Evolutionary conservation across 2,113 vertebrate species (phyloP).

Genomic region (Cyprinus carpio): DNA sequence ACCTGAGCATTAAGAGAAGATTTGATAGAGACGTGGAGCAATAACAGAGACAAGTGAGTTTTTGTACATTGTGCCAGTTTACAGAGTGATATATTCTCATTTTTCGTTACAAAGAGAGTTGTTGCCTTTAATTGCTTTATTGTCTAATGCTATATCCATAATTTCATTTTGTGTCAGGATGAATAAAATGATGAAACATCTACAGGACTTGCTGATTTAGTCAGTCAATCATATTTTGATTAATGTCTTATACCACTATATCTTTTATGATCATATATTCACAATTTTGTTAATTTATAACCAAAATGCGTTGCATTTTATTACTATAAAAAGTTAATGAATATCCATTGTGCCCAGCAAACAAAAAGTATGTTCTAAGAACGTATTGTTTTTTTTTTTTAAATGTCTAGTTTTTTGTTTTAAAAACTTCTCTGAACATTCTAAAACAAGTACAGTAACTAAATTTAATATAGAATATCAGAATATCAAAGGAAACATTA

Average conservation of each 20-base stretch:
- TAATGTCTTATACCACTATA: background rate
- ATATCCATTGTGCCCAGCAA: background rate
- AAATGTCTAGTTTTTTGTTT: too few relatives aligned
- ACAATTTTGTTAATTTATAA: background rate
- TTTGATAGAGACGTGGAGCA: background rate
- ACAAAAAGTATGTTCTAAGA: background rate
- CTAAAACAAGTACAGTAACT: background rate
- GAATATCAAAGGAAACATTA: background rate
- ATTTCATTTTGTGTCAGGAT: background rate
- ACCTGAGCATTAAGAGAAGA: background rate
- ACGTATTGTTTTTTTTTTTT: too few relatives aligned
- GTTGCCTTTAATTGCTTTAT: background rate
- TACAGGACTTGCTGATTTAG: background rate
- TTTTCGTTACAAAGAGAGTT: background rate
- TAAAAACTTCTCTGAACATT: too few relatives aligned
- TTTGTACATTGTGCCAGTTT: background rate
- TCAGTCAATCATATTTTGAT: background rate
- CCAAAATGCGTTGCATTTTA: background rate
- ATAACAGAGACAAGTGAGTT: constrained; percentile 2
- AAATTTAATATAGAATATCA: background rate
- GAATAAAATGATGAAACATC: background rate
- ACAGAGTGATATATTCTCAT: background rate
- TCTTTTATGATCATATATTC: background rate
- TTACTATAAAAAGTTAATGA: background rate
- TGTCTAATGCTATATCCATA: background rate